phyloP scores from a whole-genome alignment of 2,797 vertebrate species.

The Masticophis lateralis region DNA sequence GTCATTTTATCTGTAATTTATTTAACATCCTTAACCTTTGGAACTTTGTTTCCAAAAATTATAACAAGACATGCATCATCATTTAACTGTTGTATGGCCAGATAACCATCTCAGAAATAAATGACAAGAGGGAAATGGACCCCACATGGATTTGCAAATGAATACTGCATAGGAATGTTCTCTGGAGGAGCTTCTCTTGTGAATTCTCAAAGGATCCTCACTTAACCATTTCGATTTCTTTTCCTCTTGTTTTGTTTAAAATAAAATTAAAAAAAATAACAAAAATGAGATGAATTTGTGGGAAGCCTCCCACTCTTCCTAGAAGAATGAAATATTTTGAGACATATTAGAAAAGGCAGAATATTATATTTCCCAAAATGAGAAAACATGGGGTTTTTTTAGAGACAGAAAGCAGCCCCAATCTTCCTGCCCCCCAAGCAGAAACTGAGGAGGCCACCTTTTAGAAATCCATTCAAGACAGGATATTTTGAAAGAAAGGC shows the following conservation, averaged over 20 bases:
- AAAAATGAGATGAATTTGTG: not conserved
- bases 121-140: not conserved
- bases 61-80: not conserved
- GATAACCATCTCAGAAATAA: not conserved
- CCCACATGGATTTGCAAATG: not conserved
- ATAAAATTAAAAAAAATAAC: not conserved
- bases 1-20: not conserved
- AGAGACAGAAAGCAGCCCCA: too few relatives aligned
- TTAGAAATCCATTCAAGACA: too few relatives aligned
- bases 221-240: not conserved
- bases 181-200: not conserved
- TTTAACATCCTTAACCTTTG: not conserved
- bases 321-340: too few relatives aligned
- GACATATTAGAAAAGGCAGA: too few relatives aligned
- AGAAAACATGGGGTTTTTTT: too few relatives aligned
- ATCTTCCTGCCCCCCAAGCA: too few relatives aligned
- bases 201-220: not conserved
- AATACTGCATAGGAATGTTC: not conserved
- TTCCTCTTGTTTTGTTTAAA: not conserved
- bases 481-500: too few relatives aligned
- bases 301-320: too few relatives aligned
- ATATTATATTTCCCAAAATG: too few relatives aligned
- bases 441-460: too few relatives aligned
- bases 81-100: not conserved
- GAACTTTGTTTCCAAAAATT: not conserved